Base-by-base conservation (phyloP, 2,888 invertebrate species). In the Agrochola litura region DNA sequence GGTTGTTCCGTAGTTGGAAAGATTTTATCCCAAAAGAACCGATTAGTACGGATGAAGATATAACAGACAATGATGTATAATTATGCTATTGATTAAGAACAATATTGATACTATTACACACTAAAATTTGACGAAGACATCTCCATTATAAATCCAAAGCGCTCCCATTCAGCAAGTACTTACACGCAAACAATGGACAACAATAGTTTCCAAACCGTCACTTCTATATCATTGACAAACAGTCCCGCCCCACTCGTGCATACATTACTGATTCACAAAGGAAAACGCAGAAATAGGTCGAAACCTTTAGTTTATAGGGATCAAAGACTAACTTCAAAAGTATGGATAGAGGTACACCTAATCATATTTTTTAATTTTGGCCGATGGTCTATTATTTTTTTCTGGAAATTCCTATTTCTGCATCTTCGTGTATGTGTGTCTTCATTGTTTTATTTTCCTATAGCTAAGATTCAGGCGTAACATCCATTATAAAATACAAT, bases 211-310 rank as follows among this genome's bases (percentile, higher is more conserved):
- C 69, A 64, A 77, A 66, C 74, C 64, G 78, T 81, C 80, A 83
- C 85, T 83, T 88, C 78, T 82, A 74, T 75, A 73, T 76, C 83
- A 73, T 81, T 49, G 77, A 76, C 82, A 86, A 85, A 87, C 88
- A 86, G 70, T 68, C 71, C 77, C 71, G 61, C 72, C 79, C 85
- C 82, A 84, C 85, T 89, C 79, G 71, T 85, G 85, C 89, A 89
- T 90, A 88, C 67, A 88, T 88, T 88, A 88, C 79, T 73, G 77
- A 79, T 79, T 86, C 85, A 86, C 86, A 88, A 89, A 89, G 85
- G 87, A 77, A 78, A 63, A 81, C 60, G 58, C 66, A 68, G 76
- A 41, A 79, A 78, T 79, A 71, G 80, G 80, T 73, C 70, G 81
- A 75, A 79, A 79, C 73, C 79, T 85, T 78, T 76, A 46, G 1